Percentiles rank a stretch among this genome's conserved stretches.
Evolutionary conservation across 2,797 vertebrate genomes (phyloP).

Genomic region (Tolypeutes matacus): DNA sequence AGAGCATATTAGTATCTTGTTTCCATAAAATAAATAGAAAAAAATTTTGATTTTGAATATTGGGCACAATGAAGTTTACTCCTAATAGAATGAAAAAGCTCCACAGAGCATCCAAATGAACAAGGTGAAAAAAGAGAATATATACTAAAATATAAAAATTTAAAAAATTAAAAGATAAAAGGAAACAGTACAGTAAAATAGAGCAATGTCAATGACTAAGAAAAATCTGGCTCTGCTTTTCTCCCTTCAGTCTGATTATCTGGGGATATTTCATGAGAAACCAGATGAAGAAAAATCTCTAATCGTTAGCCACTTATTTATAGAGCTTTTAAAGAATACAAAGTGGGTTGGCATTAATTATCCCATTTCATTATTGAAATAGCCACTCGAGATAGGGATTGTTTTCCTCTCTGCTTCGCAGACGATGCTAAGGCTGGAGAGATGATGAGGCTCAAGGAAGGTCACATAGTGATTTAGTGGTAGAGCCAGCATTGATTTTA

Average conservation of each 20-base stretch:
- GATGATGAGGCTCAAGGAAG: neutral
- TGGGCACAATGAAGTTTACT: neutral
- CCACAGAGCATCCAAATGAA: neutral
- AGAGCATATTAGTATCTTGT: neutral
- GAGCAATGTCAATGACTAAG: neutral
- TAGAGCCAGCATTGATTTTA: neutral
- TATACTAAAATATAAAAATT: neutral
- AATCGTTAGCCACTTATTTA: neutral
- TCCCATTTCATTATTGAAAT: neutral
- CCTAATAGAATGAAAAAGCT: neutral
- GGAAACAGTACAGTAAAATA: neutral
- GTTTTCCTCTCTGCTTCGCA: neutral
- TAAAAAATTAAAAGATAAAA: neutral
- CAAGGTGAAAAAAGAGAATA: neutral
- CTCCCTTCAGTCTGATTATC: no score
- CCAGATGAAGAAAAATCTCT: neutral
- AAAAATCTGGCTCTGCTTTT: neutral
- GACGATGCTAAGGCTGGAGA: neutral
- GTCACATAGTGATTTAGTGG: neutral
- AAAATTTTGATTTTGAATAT: neutral
- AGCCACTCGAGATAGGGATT: neutral
- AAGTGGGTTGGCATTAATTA: neutral
- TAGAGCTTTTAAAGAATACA: neutral
- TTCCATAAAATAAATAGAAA: neutral
- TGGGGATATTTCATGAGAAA: neutral